These are phyloP conservation scores for Prunella fulvescens DNA, from an alignment of 2,113 vertebrate species.

Conservation along the genomic window DNA sequence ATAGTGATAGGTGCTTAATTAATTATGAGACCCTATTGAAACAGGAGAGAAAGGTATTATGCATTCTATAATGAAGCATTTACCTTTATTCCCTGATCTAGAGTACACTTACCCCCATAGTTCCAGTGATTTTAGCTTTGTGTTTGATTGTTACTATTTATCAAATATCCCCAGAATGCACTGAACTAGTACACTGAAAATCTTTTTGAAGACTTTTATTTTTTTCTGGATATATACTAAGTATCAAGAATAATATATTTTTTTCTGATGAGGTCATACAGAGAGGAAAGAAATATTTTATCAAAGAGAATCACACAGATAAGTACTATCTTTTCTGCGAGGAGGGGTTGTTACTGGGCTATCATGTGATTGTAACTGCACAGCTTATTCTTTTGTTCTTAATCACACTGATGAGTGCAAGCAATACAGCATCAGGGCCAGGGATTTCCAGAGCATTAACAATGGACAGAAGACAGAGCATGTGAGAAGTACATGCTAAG, in stretches of 20 bases:
- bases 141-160: neutral
- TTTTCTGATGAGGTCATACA: neutral
- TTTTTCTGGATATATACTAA: neutral
- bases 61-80: neutral
- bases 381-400: conserved; percentile 10
- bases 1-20: neutral
- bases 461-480: neutral
- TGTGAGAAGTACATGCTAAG: neutral
- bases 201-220: neutral
- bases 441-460: conserved; percentile 15
- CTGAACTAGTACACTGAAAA: neutral
- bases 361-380: neutral
- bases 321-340: neutral
- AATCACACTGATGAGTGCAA: conserved; percentile 10
- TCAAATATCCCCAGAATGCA: neutral
- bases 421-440: neutral
- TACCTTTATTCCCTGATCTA: neutral
- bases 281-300: neutral
- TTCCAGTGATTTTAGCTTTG: neutral
- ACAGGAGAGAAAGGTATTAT: neutral
- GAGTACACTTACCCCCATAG: neutral
- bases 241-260: neutral
- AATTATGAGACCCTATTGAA: neutral
- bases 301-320: neutral
- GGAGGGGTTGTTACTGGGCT: neutral